A percentile compares a stretch with the other conserved stretches of the same genome.
These are phyloP conservation scores for Metopia argyrocephala DNA, from an alignment of 2,888 invertebrate species.

Conservation along the genomic window DNA sequence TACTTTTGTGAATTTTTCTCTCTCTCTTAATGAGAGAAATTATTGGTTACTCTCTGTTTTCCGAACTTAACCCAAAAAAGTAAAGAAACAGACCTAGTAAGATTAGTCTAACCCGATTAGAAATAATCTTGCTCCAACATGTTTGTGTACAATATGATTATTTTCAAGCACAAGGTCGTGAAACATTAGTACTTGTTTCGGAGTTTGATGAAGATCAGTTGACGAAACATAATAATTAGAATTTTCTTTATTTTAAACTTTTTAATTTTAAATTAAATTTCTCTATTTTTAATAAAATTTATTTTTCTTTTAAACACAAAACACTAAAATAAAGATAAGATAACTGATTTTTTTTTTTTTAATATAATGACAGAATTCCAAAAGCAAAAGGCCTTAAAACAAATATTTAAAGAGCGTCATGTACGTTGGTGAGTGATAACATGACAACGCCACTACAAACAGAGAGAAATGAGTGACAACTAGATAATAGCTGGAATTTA, in stretches of 20 bases:
- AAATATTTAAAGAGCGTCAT: constrained; percentile 6
- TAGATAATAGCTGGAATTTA: background rate
- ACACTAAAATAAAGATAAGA: constrained; percentile 15
- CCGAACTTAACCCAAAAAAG: too few species aligned
- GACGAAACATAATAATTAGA: too few species aligned
- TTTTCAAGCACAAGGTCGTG: too few species aligned
- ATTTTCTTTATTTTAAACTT: background rate
- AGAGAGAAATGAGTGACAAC: constrained; percentile 6
- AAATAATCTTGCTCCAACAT: too few species aligned
- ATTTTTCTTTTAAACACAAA: background rate
- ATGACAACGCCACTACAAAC: background rate
- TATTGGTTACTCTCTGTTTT: too few species aligned
- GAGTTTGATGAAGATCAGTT: too few species aligned
- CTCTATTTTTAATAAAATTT: background rate
- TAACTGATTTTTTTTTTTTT: constrained; percentile 19
- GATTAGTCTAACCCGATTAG: too few species aligned
- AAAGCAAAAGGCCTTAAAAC: background rate
- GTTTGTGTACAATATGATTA: too few species aligned
- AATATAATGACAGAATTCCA: constrained; percentile 28
- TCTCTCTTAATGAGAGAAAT: too few species aligned
- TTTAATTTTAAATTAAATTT: background rate
- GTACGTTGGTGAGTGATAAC: constrained; percentile 9
- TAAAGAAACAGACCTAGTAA: too few species aligned
- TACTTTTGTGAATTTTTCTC: too few species aligned
- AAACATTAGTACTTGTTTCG: too few species aligned